These are phyloP conservation scores for Harmothoe impar DNA, from an alignment of 2,888 invertebrate genomes.

Conservation along the genomic window DNA sequence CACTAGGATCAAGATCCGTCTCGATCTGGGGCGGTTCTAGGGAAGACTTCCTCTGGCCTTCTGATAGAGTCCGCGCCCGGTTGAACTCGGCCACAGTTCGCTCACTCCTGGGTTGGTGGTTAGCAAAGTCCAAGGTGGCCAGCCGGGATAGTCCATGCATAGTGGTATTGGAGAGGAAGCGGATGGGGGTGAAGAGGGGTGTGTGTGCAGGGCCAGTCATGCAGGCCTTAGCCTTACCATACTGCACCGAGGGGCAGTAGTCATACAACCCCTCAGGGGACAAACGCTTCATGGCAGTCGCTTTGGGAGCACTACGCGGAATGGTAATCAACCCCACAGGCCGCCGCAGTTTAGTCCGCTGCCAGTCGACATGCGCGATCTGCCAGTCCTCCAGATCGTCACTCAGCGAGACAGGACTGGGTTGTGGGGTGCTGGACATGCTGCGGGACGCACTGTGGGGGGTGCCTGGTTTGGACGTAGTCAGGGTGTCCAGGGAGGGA, in stretches of 20 bases:
- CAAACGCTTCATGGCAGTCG: neutral
- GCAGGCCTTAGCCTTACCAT: conserved; percentile 53
- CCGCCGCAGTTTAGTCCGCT: neutral
- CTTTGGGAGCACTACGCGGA: neutral
- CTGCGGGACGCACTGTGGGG: neutral
- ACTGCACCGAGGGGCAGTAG: conserved; percentile 11
- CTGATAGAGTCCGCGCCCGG: neutral
- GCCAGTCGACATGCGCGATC: conserved; percentile 6
- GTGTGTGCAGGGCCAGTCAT: neutral
- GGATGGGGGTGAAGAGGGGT: conserved; percentile 22
- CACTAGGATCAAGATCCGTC: neutral
- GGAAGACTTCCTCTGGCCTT: neutral
- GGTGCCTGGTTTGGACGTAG: neutral
- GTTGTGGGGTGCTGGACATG: neutral
- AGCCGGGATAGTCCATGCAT: conserved; percentile 31
- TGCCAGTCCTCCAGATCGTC: conserved; percentile 55
- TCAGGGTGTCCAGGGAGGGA: conserved; percentile 10
- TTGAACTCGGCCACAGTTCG: conserved; percentile 44
- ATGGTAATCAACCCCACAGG: conserved; percentile 5
- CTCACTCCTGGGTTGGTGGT: neutral
- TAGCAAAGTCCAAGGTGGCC: neutral
- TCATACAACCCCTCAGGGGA: conserved; percentile 53
- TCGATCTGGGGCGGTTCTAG: neutral
- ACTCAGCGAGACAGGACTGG: neutral
- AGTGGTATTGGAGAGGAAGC: neutral